Evolutionary conservation across 2,888 invertebrate genomes (phyloP).

Genomic region (Tribolium freemani): DNA sequence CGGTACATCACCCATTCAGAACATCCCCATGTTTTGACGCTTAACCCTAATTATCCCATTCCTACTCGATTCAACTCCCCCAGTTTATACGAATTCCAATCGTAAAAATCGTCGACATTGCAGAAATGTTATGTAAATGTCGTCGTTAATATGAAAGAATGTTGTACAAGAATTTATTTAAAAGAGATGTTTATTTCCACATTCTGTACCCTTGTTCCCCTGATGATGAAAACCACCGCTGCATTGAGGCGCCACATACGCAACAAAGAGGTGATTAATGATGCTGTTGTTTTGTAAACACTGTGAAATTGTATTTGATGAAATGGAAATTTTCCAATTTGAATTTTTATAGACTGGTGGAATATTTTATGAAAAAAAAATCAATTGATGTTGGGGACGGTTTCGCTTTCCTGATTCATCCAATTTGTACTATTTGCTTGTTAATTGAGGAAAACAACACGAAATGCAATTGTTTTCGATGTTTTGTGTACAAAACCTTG

Average conservation of each 20-base stretch:
- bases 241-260: slow-evolving; percentile 25
- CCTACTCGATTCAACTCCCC: not conserved
- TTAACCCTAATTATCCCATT: slow-evolving; percentile 37
- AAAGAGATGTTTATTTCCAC: not conserved
- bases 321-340: slow-evolving; percentile 30
- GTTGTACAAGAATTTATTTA: not conserved
- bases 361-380: slow-evolving; percentile 13
- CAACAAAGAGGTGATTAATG: slow-evolving; percentile 33
- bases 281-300: slow-evolving; percentile 32
- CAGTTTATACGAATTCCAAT: not conserved
- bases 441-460: not conserved
- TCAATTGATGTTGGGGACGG: not conserved
- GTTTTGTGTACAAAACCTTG: not conserved
- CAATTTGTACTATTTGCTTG: not conserved
- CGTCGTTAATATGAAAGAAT: not conserved
- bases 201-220: not conserved
- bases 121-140: not conserved
- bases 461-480: not conserved
- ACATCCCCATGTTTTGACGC: slow-evolving; percentile 44
- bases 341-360: slow-evolving; percentile 13
- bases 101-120: not conserved
- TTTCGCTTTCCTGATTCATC: not conserved
- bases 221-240: slow-evolving; percentile 11
- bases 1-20: slow-evolving; percentile 32
- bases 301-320: slow-evolving; percentile 33